A percentile compares a stretch with the other conserved stretches of the same genome.
These are phyloP conservation scores for Antitype chi DNA, from an alignment of 2,888 invertebrate genomes.

Conservation along the genomic window DNA sequence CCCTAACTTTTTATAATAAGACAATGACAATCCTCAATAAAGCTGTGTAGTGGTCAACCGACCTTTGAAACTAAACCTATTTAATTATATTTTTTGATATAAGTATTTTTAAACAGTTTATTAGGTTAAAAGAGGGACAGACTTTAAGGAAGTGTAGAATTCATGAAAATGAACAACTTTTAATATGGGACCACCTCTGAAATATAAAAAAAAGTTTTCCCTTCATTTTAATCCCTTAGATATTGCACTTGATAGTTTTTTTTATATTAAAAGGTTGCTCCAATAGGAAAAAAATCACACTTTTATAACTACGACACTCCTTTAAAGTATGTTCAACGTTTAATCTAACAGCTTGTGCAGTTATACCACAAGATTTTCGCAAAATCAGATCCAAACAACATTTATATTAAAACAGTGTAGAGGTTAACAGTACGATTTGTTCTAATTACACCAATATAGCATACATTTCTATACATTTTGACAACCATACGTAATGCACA, in stretches of 20 bases:
- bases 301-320: background rate
- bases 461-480: constrained; percentile 19
- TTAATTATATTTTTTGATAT: background rate
- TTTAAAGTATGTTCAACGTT: background rate
- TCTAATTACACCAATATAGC: background rate
- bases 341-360: background rate
- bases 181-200: too few relatives aligned
- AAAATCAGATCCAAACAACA: constrained; percentile 9
- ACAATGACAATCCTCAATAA: background rate
- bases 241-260: background rate
- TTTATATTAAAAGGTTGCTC: background rate
- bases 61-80: background rate
- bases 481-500: constrained; percentile 11
- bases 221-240: background rate
- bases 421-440: background rate
- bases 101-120: background rate
- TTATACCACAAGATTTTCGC: background rate
- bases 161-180: background rate
- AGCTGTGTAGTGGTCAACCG: background rate
- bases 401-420: background rate
- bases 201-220: background rate
- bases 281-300: background rate
- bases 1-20: background rate
- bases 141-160: background rate
- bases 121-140: background rate